Percentiles rank a stretch among this genome's conserved stretches.
Evolutionary conservation across 1,140 invertebrate genomes (phyloP).

Genomic region (Psilanteris sp.): DNA sequence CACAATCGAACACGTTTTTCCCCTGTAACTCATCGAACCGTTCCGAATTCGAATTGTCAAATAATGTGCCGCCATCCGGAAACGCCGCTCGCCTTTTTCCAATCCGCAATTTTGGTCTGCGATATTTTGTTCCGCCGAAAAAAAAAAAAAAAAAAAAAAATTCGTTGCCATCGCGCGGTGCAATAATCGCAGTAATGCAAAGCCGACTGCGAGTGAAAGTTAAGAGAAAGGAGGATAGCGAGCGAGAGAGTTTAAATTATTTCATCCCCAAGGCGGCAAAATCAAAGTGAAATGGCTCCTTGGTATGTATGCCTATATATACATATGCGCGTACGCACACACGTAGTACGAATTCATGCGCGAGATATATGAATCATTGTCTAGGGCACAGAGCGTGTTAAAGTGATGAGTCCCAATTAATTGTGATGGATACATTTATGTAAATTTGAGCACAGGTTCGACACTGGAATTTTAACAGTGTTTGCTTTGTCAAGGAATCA

Average conservation of each 20-base stretch:
- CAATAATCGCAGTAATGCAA: slow-evolving; percentile 12
- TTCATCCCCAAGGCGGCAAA: slow-evolving; percentile 67
- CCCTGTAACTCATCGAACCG: too few species aligned
- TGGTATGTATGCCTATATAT: too few species aligned
- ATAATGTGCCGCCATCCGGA: too few species aligned
- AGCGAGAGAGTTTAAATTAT: slow-evolving; percentile 45
- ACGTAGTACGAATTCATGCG: slow-evolving; percentile 37
- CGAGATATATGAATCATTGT: slow-evolving; percentile 29
- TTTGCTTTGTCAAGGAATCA: slow-evolving; percentile 24
- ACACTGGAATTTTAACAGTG: slow-evolving; percentile 11
- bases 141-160: too few species aligned
- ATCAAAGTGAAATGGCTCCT: slow-evolving; percentile 71
- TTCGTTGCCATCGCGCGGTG: too few species aligned
- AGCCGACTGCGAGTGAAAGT: slow-evolving; percentile 36
- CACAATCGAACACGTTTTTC: slow-evolving; percentile 28
- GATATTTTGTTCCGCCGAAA: too few species aligned
- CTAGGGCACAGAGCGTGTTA: slow-evolving; percentile 21
- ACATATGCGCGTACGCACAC: slow-evolving; percentile 16
- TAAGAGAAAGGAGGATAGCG: slow-evolving; percentile 34
- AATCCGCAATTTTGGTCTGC: too few species aligned
- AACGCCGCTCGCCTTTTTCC: too few species aligned
- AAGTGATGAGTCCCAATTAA: slow-evolving; percentile 45
- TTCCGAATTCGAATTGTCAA: too few species aligned
- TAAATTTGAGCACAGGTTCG: background rate
- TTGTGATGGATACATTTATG: slow-evolving; percentile 39